phyloP scores from a whole-genome alignment of 1,140 invertebrate genomes.

The Sycophila sp. region DNA sequence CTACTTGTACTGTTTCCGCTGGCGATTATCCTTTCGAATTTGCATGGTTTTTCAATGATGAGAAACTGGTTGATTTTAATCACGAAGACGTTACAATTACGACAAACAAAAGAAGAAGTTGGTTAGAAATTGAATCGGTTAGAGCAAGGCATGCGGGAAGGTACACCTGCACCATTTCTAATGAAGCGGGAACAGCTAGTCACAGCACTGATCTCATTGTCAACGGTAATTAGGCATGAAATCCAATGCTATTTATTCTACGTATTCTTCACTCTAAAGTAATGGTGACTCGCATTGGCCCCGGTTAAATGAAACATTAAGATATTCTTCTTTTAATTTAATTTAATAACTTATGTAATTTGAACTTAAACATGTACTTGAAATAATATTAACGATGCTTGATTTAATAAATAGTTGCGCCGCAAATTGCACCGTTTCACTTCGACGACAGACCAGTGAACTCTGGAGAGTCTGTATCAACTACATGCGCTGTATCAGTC shows the following conservation, averaged over 20 bases:
- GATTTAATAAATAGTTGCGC: conserved; percentile 50
- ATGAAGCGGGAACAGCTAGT: conserved; percentile 57
- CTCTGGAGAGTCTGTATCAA: conserved; percentile 80
- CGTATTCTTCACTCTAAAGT: neutral
- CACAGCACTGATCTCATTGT: conserved; percentile 51
- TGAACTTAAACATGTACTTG: no score
- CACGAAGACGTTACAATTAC: conserved; percentile 21
- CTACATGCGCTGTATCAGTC: conserved; percentile 79
- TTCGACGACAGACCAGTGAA: conserved; percentile 82
- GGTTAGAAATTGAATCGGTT: conserved; percentile 44
- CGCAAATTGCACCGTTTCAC: conserved; percentile 80
- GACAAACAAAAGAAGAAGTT: conserved; percentile 26
- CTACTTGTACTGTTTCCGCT: conserved; percentile 79
- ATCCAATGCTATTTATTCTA: neutral
- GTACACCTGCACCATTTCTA: conserved; percentile 53
- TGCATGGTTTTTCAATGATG: conserved; percentile 35
- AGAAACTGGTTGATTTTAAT: conserved; percentile 3
- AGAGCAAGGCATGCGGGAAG: conserved; percentile 52
- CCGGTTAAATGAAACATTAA: neutral
- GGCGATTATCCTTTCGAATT: conserved; percentile 76
- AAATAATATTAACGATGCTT: conserved; percentile 18
- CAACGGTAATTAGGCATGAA: no score
- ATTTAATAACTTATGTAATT: no score
- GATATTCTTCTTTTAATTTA: no score
- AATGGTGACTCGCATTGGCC: conserved; percentile 40